phyloP scores from a whole-genome alignment of 2,797 vertebrate species.

The Ispidina picta region DNA sequence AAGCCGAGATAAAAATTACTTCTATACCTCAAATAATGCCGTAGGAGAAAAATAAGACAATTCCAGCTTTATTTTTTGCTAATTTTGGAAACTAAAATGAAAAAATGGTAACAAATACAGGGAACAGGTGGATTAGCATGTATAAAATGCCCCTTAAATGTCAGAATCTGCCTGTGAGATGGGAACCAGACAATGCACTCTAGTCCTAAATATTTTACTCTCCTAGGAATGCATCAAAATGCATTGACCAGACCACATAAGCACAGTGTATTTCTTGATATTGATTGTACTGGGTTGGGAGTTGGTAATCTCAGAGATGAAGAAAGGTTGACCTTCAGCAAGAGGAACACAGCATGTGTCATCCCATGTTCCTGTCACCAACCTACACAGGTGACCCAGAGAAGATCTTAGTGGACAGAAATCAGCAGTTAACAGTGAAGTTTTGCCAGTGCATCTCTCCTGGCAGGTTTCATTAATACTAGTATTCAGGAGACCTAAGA shows the following conservation, averaged over 20 bases:
- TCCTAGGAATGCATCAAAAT: slow-evolving; percentile 33
- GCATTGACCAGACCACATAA: slow-evolving; percentile 54
- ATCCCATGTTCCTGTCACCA: background rate
- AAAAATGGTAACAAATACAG: background rate
- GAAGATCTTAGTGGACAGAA: slow-evolving; percentile 1
- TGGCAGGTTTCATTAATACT: slow-evolving; percentile 20
- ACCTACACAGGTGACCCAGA: slow-evolving; percentile 19
- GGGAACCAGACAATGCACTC: background rate
- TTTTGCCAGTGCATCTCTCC: slow-evolving; percentile 9
- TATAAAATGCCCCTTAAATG: background rate
- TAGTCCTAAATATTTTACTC: slow-evolving; percentile 7
- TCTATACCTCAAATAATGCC: background rate
- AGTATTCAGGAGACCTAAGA: slow-evolving; percentile 5
- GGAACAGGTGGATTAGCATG: background rate
- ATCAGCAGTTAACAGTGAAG: background rate
- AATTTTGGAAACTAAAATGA: background rate
- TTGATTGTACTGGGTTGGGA: slow-evolving; percentile 25
- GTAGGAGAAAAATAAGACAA: background rate
- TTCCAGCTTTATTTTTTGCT: background rate
- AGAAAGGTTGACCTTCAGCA: slow-evolving; percentile 55
- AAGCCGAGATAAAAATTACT: background rate
- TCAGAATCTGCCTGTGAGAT: background rate
- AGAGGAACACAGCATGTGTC: background rate
- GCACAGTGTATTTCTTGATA: slow-evolving; percentile 27
- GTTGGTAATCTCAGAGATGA: slow-evolving; percentile 1